Evolutionary conservation across 1,140 invertebrate genomes (phyloP).

Genomic region (Cydia fagiglandana): DNA sequence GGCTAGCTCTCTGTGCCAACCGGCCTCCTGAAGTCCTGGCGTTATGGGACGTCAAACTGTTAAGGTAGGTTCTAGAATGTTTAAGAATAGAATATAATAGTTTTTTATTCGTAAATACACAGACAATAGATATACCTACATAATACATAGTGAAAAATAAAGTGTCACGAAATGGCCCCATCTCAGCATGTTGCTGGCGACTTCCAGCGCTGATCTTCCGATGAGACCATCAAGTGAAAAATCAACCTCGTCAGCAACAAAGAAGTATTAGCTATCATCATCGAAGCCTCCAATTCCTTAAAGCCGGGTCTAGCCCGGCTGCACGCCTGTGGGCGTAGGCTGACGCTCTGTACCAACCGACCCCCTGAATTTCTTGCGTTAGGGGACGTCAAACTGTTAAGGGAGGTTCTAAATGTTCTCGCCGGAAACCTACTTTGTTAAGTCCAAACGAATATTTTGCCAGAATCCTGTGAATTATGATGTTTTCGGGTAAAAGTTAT

Average conservation of each 20-base stretch:
- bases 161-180: too few relatives aligned
- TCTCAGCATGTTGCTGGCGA: too few relatives aligned
- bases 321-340: conserved; percentile 64
- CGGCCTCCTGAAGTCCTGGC: conserved; percentile 67
- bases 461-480: too few relatives aligned
- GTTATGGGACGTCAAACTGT: conserved; percentile 69
- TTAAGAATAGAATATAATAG: too few relatives aligned
- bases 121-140: too few relatives aligned
- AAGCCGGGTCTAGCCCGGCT: conserved; percentile 62
- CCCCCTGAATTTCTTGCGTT: conserved; percentile 67
- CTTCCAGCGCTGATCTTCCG: too few relatives aligned
- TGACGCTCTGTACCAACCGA: conserved; percentile 59
- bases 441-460: too few relatives aligned
- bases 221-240: too few relatives aligned
- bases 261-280: conserved; percentile 68
- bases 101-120: too few relatives aligned
- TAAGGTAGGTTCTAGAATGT: conserved; percentile 52
- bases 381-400: conserved; percentile 69
- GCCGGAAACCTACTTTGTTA: too few relatives aligned
- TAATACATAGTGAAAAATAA: too few relatives aligned
- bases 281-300: conserved; percentile 51
- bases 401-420: conserved; percentile 44
- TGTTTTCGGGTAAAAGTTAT: too few relatives aligned
- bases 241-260: conserved; percentile 35
- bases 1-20: conserved; percentile 60